phyloP scores from a whole-genome alignment of 2,797 vertebrate genomes.

The Strix occidentalis region DNA sequence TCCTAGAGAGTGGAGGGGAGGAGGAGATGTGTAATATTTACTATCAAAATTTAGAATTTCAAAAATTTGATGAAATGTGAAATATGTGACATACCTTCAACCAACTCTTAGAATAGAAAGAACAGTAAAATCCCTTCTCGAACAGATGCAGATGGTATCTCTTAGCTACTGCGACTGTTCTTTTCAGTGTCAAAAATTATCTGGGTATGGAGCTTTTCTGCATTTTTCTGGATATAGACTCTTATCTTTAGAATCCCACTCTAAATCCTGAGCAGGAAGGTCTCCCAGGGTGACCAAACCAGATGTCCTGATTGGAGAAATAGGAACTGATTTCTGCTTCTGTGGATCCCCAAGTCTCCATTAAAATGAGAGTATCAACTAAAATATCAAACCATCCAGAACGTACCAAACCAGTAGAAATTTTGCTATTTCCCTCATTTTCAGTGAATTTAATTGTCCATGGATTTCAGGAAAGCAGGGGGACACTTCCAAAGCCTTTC shows the following conservation, averaged over 20 bases:
- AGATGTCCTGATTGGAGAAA: background rate
- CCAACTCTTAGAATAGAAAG: background rate
- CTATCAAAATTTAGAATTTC: background rate
- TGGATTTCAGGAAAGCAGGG: background rate
- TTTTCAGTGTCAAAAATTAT: background rate
- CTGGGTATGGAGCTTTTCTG: background rate
- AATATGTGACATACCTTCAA: background rate
- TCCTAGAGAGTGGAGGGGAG: background rate
- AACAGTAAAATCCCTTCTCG: background rate
- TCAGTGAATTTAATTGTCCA: background rate
- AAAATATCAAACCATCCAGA: background rate
- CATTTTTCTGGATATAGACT: background rate
- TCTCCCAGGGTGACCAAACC: background rate
- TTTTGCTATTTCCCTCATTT: background rate
- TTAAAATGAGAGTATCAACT: background rate
- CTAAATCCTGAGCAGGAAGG: background rate
- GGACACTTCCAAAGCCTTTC: background rate
- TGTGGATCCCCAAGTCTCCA: background rate
- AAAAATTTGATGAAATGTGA: background rate
- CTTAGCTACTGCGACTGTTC: background rate
- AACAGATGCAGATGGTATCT: background rate
- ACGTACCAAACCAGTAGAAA: background rate
- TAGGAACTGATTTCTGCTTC: background rate
- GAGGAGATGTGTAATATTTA: background rate
- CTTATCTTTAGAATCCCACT: background rate